phyloP scores from a whole-genome alignment of 2,888 invertebrate species.

The Coelogynopora nodosa region DNA sequence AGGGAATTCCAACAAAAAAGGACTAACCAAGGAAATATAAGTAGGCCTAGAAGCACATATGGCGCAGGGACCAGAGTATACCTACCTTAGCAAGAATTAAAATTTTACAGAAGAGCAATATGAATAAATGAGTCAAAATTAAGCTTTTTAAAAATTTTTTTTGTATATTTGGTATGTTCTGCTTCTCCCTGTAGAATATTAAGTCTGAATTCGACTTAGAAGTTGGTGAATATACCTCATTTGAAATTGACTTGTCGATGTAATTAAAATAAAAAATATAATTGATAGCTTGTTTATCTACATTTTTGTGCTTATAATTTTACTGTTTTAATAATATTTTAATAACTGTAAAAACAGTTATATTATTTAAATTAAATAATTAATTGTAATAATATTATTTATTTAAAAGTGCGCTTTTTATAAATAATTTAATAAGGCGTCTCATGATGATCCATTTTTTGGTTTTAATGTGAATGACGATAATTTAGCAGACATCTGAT shows the following conservation, averaged over 20 bases:
- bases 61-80: too few species aligned
- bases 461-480: too few species aligned
- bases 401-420: too few species aligned
- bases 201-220: slow-evolving; percentile 25
- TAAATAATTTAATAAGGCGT: too few species aligned
- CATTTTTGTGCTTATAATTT: neutral
- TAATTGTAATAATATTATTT: too few species aligned
- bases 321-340: neutral
- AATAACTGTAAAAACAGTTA: neutral
- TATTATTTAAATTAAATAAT: neutral
- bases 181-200: slow-evolving; percentile 24
- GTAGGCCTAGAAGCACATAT: too few species aligned
- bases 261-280: slow-evolving; percentile 30
- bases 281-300: neutral
- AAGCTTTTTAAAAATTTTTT: slow-evolving; percentile 9
- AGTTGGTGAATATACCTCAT: slow-evolving; percentile 12
- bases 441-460: too few species aligned
- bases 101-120: slow-evolving; percentile 9
- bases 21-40: too few species aligned
- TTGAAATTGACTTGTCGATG: slow-evolving; percentile 18
- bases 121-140: neutral
- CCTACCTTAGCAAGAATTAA: slow-evolving; percentile 14
- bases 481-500: too few species aligned
- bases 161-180: slow-evolving; percentile 15
- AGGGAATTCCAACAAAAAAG: too few species aligned